phyloP scores from a whole-genome alignment of 2,888 invertebrate genomes.

The Seladonia tumulorum region DNA sequence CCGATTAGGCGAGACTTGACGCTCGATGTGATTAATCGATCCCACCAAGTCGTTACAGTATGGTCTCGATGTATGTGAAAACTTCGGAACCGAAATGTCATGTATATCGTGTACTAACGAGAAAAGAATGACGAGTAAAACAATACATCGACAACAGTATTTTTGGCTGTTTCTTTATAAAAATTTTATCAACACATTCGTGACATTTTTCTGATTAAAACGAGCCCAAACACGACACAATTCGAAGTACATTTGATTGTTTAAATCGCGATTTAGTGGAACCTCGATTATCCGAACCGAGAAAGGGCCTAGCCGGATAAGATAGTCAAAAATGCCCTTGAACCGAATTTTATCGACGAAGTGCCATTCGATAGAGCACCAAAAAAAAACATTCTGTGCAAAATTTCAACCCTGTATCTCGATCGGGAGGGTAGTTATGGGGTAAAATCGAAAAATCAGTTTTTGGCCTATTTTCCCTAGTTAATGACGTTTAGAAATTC shows the following conservation, averaged over 20 bases:
- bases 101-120: neutral
- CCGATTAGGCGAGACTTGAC: constrained; percentile 42
- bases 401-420: too few species aligned
- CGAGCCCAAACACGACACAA: neutral
- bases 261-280: neutral
- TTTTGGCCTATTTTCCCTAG: too few species aligned
- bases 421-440: too few species aligned
- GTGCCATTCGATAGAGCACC: too few species aligned
- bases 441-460: too few species aligned
- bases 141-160: neutral
- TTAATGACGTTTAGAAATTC: too few species aligned
- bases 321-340: too few species aligned
- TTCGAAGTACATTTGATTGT: neutral
- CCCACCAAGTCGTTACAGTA: neutral
- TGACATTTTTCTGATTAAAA: neutral
- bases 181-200: neutral
- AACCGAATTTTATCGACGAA: too few species aligned
- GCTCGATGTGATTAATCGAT: constrained; percentile 77
- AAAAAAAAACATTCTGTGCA: too few species aligned
- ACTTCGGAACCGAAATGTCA: neutral
- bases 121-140: neutral
- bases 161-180: neutral
- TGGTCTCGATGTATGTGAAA: neutral
- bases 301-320: too few species aligned
- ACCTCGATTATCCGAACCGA: neutral